Conservation (phyloP, 2,888 invertebrate genomes). For the Patella pellucida region DNA sequence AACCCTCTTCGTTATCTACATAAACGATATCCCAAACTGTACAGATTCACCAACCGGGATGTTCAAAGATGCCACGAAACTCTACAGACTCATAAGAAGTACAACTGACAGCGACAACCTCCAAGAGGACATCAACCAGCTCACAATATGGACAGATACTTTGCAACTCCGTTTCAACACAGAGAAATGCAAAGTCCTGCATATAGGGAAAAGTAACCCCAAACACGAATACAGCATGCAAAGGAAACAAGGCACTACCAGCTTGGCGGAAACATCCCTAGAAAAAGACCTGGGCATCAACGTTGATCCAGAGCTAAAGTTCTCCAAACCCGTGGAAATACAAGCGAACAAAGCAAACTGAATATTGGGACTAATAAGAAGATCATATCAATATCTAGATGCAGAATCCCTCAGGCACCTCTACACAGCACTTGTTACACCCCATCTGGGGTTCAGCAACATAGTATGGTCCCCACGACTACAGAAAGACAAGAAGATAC, state of each 20-base stretch:
- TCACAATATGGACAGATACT: slow-evolving; percentile 23
- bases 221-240: too few relatives aligned
- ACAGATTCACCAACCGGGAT: slow-evolving; percentile 4
- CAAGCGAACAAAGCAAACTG: slow-evolving; percentile 15
- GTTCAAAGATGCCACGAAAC: too few relatives aligned
- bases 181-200: slow-evolving; percentile 25
- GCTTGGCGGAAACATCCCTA: neutral
- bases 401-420: slow-evolving; percentile 15
- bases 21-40: slow-evolving; percentile 33
- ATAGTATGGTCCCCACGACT: slow-evolving; percentile 19
- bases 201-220: slow-evolving; percentile 11
- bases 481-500: slow-evolving; percentile 20
- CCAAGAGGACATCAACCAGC: slow-evolving; percentile 16
- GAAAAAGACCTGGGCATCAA: slow-evolving; percentile 23
- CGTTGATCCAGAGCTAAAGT: slow-evolving; percentile 23
- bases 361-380: slow-evolving; percentile 19
- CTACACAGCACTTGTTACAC: slow-evolving; percentile 23
- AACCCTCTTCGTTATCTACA: slow-evolving; percentile 28
- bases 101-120: neutral
- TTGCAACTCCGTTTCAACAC: slow-evolving; percentile 29
- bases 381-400: slow-evolving; percentile 14
- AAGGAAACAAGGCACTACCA: neutral
- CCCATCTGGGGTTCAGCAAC: slow-evolving; percentile 26
- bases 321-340: slow-evolving; percentile 13
- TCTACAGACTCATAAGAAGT: slow-evolving; percentile 30